Percentiles rank a stretch among this genome's conserved stretches.
Evolutionary conservation across 2,888 invertebrate species (phyloP).

Genomic region (Reticulitermes lucifugus): DNA sequence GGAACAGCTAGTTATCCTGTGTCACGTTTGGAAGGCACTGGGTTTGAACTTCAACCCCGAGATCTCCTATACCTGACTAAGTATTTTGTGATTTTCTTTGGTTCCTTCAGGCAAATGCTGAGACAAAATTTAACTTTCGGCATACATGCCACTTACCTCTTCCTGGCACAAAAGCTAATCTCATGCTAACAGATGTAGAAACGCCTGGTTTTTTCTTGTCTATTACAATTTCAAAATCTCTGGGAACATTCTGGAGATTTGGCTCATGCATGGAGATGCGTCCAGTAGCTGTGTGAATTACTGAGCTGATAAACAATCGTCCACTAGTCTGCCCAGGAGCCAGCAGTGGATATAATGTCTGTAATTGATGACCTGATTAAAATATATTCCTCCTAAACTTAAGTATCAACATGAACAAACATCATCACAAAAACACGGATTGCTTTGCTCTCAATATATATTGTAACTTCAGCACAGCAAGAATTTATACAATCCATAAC

Average conservation of each 20-base stretch:
- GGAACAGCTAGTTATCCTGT: no score
- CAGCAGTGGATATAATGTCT: constrained; percentile 55
- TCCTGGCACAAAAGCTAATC: constrained; percentile 72
- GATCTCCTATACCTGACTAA: no score
- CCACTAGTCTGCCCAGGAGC: constrained; percentile 17
- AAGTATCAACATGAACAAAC: background rate
- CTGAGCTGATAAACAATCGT: constrained; percentile 67
- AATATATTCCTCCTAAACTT: no score
- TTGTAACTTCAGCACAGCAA: no score
- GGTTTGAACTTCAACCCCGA: no score
- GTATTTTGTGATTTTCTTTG: no score
- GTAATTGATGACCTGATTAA: constrained; percentile 12
- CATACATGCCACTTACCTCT: constrained; percentile 55
- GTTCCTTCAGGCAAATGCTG: no score
- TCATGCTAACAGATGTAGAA: constrained; percentile 61
- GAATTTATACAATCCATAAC: no score
- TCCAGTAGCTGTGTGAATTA: constrained; percentile 80
- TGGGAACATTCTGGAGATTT: constrained; percentile 91
- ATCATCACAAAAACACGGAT: background rate
- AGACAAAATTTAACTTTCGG: no score
- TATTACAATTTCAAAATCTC: constrained; percentile 76
- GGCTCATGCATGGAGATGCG: constrained; percentile 93
- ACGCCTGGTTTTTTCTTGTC: background rate
- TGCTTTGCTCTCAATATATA: background rate
- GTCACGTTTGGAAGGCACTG: no score